phyloP scores from a whole-genome alignment of 2,797 vertebrate species.

The Ctenopoma kingsleyae region DNA sequence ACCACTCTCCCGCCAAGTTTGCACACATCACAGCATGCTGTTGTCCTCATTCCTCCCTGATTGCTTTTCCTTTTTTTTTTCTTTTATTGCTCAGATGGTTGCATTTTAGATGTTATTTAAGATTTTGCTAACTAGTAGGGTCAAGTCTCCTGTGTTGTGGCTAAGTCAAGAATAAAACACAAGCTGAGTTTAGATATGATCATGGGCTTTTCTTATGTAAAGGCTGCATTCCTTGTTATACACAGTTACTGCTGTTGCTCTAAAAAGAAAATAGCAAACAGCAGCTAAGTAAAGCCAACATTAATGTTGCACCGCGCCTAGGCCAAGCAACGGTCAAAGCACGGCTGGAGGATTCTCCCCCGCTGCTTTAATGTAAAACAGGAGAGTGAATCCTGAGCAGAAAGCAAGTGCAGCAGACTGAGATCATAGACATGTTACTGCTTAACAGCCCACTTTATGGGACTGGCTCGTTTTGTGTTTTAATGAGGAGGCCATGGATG shows the following conservation, averaged over 20 bases:
- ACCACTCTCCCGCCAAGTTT: neutral
- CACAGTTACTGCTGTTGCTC: constrained; percentile 31
- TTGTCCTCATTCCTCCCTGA: constrained; percentile 23
- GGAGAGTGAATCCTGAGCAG: constrained; percentile 40
- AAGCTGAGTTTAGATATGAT: constrained; percentile 26
- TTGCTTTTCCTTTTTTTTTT: constrained; percentile 15
- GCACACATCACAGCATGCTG: constrained; percentile 30
- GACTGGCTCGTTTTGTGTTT: constrained; percentile 69
- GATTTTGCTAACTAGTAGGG: constrained; percentile 46
- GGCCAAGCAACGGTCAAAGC: constrained; percentile 50
- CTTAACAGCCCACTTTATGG: constrained; percentile 72
- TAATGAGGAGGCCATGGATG: constrained; percentile 74
- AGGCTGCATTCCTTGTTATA: constrained; percentile 34
- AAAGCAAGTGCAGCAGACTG: constrained; percentile 58
- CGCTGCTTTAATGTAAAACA: constrained; percentile 50
- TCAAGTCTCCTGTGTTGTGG: constrained; percentile 51
- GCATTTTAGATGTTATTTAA: constrained; percentile 53
- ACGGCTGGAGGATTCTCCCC: constrained; percentile 43
- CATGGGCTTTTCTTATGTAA: constrained; percentile 9
- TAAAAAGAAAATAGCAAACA: constrained; percentile 35
- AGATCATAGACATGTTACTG: constrained; percentile 69
- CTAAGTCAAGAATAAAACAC: constrained; percentile 20
- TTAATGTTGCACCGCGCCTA: constrained; percentile 29
- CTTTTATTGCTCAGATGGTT: constrained; percentile 47
- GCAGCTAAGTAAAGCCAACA: constrained; percentile 39